phyloP scores from a whole-genome alignment of 2,113 vertebrate genomes.

The Pedetes capensis region DNA sequence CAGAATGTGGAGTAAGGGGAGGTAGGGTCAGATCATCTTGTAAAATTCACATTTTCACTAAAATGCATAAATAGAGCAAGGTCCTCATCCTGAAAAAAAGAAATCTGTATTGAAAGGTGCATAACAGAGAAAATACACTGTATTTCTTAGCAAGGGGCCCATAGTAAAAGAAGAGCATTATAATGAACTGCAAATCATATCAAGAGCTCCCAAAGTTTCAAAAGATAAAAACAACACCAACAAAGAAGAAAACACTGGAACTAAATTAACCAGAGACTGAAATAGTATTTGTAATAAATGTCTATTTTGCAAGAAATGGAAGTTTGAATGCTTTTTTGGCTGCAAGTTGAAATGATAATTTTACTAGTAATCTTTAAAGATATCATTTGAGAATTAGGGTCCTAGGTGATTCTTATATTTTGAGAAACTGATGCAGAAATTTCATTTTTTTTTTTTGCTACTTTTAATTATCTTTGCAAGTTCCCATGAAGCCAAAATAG shows the following conservation, averaged over 20 bases:
- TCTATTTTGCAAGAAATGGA: background rate
- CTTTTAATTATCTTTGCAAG: slow-evolving; percentile 38
- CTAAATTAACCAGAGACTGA: background rate
- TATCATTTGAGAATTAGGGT: background rate
- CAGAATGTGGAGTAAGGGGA: background rate
- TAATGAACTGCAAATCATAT: background rate
- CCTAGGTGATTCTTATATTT: background rate
- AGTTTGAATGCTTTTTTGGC: background rate
- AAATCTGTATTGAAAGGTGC: background rate
- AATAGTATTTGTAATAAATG: background rate
- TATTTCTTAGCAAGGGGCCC: background rate
- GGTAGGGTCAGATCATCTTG: background rate
- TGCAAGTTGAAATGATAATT: background rate
- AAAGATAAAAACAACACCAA: background rate
- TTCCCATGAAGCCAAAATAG: slow-evolving; percentile 7
- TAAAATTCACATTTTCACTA: background rate
- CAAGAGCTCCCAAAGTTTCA: background rate
- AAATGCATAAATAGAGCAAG: background rate
- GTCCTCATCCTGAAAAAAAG: background rate
- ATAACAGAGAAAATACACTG: background rate
- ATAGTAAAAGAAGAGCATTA: background rate
- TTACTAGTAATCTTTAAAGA: background rate
- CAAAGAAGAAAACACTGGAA: background rate
- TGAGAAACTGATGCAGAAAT: background rate
- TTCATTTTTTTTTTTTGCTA: background rate